Percentiles rank a stretch among this genome's conserved stretches.
phyloP scores from a whole-genome alignment of 1,140 invertebrate species.

The Leptopilina boulardi region DNA sequence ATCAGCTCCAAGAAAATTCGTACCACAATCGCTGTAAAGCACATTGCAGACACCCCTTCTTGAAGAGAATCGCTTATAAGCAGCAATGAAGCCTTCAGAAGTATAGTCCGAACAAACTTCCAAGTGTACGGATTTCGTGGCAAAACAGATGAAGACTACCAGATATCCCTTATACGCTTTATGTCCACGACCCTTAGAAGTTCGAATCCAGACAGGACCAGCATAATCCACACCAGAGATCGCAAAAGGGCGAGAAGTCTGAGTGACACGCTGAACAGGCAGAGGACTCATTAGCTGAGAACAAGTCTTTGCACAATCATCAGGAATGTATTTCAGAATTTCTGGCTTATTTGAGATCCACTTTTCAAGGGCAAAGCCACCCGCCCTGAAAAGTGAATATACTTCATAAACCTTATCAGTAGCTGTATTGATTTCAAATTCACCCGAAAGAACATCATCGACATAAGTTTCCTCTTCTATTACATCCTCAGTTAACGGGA shows the following conservation, averaged over 20 bases:
- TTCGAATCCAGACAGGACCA: too few relatives aligned
- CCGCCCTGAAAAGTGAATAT: slow-evolving; percentile 29
- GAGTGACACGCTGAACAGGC: neutral
- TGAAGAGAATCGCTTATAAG: neutral
- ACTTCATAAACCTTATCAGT: slow-evolving; percentile 36
- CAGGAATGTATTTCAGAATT: neutral
- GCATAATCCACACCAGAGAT: neutral
- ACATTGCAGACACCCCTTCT: neutral
- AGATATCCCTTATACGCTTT: slow-evolving; percentile 53
- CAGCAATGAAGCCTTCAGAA: neutral
- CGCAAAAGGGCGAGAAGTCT: neutral
- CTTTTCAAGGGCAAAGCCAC: slow-evolving; percentile 44
- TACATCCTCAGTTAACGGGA: slow-evolving; percentile 25
- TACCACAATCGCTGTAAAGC: neutral
- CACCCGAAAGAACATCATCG: slow-evolving; percentile 56
- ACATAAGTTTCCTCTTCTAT: slow-evolving; percentile 54
- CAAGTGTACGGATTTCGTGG: slow-evolving; percentile 50
- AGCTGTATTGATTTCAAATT: slow-evolving; percentile 29
- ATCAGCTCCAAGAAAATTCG: neutral
- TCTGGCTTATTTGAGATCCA: slow-evolving; percentile 20
- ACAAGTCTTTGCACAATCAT: neutral
- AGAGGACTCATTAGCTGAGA: neutral
- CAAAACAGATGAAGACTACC: slow-evolving; percentile 54
- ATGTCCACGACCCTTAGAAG: neutral
- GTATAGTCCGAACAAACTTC: slow-evolving; percentile 32